phyloP scores from a whole-genome alignment of 2,113 vertebrate genomes.

The Caranx ignobilis region DNA sequence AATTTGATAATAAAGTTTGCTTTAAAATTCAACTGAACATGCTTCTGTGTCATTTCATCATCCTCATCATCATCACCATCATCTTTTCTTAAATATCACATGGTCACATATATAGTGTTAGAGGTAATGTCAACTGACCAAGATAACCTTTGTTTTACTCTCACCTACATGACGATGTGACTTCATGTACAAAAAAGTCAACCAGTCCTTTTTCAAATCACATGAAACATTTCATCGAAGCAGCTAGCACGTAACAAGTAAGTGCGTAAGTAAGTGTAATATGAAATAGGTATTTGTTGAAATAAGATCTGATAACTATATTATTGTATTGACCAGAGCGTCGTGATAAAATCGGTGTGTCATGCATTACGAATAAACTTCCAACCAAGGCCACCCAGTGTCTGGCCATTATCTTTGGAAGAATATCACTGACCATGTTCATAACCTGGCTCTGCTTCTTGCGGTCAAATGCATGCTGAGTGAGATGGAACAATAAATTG shows the following conservation, averaged over 20 bases:
- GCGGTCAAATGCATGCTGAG: conserved; percentile 33
- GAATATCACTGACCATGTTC: conserved; percentile 56
- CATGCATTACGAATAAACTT: conserved; percentile 53
- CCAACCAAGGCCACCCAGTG: conserved; percentile 69
- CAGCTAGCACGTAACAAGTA: neutral
- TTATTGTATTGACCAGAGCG: conserved; percentile 23
- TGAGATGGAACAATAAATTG: conserved; percentile 52
- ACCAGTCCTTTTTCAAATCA: neutral
- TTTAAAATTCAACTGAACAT: conserved; percentile 32
- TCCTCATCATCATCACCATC: too few relatives aligned
- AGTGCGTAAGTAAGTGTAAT: neutral
- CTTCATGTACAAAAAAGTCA: neutral
- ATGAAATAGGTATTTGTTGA: neutral
- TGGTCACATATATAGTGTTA: too few relatives aligned
- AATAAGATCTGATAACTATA: conserved; percentile 17
- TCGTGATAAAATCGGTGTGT: conserved; percentile 26
- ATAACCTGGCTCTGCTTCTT: conserved; percentile 53
- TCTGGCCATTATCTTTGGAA: conserved; percentile 72
- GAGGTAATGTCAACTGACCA: neutral
- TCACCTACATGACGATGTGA: conserved; percentile 6
- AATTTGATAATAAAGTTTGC: conserved; percentile 78
- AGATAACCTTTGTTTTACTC: neutral
- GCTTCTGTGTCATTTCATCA: conserved; percentile 7
- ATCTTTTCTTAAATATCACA: too few relatives aligned
- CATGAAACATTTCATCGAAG: neutral